Evolutionary conservation across 2,888 invertebrate species (phyloP).

Genomic region (Diarsia brunnea): DNA sequence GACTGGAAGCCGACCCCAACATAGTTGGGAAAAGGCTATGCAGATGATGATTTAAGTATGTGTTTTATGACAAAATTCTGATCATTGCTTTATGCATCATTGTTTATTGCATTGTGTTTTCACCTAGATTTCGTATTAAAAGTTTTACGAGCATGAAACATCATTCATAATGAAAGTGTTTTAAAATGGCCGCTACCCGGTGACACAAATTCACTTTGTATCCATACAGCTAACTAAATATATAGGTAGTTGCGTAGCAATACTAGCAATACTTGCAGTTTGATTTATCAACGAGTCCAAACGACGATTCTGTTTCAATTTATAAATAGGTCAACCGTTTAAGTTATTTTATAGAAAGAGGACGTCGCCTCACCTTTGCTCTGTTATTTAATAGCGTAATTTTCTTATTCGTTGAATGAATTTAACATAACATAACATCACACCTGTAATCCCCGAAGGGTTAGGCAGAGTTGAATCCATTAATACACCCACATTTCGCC

Average conservation of each 20-base stretch:
- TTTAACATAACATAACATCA: too few relatives aligned
- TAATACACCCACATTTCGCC: too few relatives aligned
- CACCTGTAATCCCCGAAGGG: too few relatives aligned
- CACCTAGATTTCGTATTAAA: background rate
- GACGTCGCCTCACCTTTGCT: background rate
- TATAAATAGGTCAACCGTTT: background rate
- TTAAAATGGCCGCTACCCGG: conserved; percentile 4
- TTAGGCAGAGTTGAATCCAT: too few relatives aligned
- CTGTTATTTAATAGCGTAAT: background rate
- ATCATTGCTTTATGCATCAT: too few relatives aligned
- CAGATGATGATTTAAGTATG: too few relatives aligned
- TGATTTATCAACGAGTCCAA: conserved; percentile 4
- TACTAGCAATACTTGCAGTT: background rate
- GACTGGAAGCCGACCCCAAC: too few relatives aligned
- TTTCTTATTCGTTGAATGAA: background rate
- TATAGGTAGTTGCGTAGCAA: background rate
- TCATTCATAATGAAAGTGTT: background rate
- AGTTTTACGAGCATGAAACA: background rate
- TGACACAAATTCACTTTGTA: background rate
- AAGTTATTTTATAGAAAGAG: background rate
- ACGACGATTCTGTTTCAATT: background rate
- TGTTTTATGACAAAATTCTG: too few relatives aligned
- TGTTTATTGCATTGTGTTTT: background rate
- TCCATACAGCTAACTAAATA: background rate
- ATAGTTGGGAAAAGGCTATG: too few relatives aligned